Evolutionary conservation across 2,888 invertebrate species (phyloP).

Genomic region (Epinotia bilunana): DNA sequence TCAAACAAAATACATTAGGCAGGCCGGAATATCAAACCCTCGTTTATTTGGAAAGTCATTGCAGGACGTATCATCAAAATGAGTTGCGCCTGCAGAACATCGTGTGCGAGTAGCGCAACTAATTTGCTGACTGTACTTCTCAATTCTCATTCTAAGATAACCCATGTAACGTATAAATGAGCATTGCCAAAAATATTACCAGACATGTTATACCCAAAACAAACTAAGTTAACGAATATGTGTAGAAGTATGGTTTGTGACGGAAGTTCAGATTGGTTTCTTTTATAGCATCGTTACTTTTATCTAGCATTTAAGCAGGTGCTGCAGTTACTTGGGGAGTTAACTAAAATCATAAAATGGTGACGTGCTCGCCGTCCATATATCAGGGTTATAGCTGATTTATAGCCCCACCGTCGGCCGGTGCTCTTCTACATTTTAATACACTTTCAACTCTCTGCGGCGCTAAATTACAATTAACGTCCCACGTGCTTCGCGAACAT

Average conservation of each 20-base stretch:
- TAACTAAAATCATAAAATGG: slow-evolving; percentile 51
- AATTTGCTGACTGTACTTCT: too few species aligned
- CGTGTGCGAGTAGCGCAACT: too few species aligned
- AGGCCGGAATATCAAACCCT: too few species aligned
- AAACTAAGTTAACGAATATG: neutral
- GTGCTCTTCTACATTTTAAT: slow-evolving; percentile 54
- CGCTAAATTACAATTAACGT: slow-evolving; percentile 52
- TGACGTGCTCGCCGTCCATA: slow-evolving; percentile 53
- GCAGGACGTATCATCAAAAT: too few species aligned
- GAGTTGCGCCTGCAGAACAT: too few species aligned
- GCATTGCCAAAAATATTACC: neutral
- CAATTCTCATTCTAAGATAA: too few species aligned
- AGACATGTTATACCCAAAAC: neutral
- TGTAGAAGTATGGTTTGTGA: neutral
- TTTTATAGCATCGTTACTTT: slow-evolving; percentile 37
- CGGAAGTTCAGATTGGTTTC: slow-evolving; percentile 27
- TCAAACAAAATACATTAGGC: too few species aligned
- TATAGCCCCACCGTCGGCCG: slow-evolving; percentile 49
- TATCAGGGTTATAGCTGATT: slow-evolving; percentile 55
- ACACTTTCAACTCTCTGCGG: slow-evolving; percentile 47
- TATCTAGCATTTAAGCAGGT: slow-evolving; percentile 40
- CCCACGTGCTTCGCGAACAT: slow-evolving; percentile 44
- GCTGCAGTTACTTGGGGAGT: slow-evolving; percentile 36
- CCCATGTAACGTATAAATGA: too few species aligned
- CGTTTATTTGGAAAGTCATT: too few species aligned